Evolutionary conservation across 2,797 vertebrate genomes (phyloP), one percentile per base, ranked within the genome.

Genomic region (Sebastes diaconus): DNA sequence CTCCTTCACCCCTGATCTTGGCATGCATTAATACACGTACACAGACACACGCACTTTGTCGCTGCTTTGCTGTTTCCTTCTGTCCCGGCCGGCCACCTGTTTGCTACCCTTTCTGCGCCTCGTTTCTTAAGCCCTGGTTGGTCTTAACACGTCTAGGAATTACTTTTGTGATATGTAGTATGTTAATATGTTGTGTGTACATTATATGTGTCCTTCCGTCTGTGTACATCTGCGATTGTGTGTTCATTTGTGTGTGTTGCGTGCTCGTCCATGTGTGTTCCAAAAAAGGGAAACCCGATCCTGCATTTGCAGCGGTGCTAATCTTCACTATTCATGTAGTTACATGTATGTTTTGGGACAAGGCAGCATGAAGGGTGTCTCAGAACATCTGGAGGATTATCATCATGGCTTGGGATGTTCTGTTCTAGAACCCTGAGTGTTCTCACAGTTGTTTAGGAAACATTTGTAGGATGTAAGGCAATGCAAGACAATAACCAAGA

Each of bases 51-150:
- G 79, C 75, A 52, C 73, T 9, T 60, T 32, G 54, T 70, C 6
- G 22, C 77, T 52, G 39, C 69, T 65, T 74, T 36, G 46, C 50
- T 24, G 70, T 55, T 81, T 84, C 73, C 67, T 70, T 8, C 65
- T 34, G n/a, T 60, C 46, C 24, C 20, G 25, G 55, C 55, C 3
- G 16, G 32, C 88, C 92, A 92, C 89, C 93, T 94, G 91, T 90
- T 90, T 77, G 70, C 58, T 74, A 6, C 72, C 66, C 79, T 81
- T 39, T 82, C 71, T 55, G 75, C 57, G 30, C 73, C 84, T 84
- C 64, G 9, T 79, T 84, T 61, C 68, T 68, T 76, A 68, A 86
- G 75, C 79, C 73, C 65, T 9, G 36, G 6, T 66, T 66, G 60
- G 73, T 84, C 69, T 82, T 32, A 55, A 60, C 84, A 76, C 69